Evolutionary conservation across 2,888 invertebrate species (phyloP).

Genomic region (Pristionchus fissidentatus): DNA sequence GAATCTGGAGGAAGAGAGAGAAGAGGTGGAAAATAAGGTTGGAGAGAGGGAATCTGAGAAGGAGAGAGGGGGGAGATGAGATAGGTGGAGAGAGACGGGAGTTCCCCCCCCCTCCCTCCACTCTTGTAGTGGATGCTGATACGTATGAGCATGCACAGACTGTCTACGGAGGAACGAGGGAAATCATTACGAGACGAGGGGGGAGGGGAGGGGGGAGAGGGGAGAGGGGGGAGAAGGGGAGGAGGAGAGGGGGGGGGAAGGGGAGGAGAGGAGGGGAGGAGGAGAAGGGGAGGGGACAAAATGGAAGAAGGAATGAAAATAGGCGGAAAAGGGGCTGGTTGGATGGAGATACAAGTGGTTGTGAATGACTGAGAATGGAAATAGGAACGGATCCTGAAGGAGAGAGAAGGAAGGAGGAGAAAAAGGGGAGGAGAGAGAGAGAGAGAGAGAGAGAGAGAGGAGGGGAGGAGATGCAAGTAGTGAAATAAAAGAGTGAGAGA

Average conservation of each 20-base stretch:
- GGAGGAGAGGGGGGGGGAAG: no score
- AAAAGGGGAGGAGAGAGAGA: no score
- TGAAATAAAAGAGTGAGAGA: slow-evolving; percentile 14
- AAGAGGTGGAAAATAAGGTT: background rate
- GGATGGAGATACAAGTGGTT: slow-evolving; percentile 9
- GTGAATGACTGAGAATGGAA: background rate
- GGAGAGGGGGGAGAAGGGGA: no score
- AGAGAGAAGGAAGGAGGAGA: no score
- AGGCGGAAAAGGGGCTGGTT: background rate
- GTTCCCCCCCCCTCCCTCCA: background rate
- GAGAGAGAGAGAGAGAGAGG: background rate
- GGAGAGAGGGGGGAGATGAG: background rate
- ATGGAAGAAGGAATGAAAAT: background rate
- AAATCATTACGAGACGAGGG: no score
- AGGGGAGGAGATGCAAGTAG: slow-evolving; percentile 48
- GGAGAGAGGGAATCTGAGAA: background rate
- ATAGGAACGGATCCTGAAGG: no score
- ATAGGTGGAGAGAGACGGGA: background rate
- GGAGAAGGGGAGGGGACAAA: background rate
- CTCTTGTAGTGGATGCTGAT: background rate
- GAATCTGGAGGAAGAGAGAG: background rate
- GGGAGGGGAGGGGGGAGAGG: no score
- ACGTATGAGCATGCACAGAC: no score
- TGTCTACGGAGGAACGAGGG: no score
- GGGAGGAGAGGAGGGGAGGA: no score